Evolutionary conservation across 2,797 vertebrate genomes (phyloP).

Genomic region (Ispidina picta): DNA sequence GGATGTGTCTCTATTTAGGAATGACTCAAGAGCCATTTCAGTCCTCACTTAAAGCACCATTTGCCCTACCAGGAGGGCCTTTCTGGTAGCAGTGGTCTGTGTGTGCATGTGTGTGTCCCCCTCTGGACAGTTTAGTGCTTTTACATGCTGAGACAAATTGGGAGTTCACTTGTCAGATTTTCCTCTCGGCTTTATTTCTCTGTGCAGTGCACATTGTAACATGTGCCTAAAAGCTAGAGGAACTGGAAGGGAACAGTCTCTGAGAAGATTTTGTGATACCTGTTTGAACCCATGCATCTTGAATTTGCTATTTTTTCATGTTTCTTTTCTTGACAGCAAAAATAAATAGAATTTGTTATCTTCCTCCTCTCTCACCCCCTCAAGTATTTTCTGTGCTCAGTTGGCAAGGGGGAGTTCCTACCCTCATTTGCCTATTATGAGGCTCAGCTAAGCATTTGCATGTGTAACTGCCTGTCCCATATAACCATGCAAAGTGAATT

Average conservation of each 20-base stretch:
- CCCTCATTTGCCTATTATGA: neutral
- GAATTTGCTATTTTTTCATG: neutral
- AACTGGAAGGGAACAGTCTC: neutral
- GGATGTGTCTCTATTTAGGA: neutral
- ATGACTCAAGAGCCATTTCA: neutral
- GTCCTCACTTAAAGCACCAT: neutral
- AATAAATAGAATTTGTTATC: neutral
- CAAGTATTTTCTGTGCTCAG: neutral
- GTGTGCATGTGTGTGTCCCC: accelerated
- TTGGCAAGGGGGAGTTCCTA: neutral
- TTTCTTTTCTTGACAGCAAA: neutral
- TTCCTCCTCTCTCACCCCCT: neutral
- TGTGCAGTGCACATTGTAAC: neutral
- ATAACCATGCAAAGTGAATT: neutral
- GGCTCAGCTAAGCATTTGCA: neutral
- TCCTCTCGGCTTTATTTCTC: neutral
- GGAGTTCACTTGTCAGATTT: neutral
- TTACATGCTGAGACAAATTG: neutral
- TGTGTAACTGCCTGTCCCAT: neutral
- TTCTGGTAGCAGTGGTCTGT: neutral
- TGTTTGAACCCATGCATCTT: neutral
- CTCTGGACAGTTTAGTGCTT: neutral
- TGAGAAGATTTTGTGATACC: neutral
- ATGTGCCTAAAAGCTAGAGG: neutral
- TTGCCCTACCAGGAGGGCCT: neutral